Percentiles rank a stretch among this genome's conserved stretches.
These are phyloP conservation scores for Trimorus sp. DNA, from an alignment of 2,888 invertebrate genomes.

Conservation along the genomic window DNA sequence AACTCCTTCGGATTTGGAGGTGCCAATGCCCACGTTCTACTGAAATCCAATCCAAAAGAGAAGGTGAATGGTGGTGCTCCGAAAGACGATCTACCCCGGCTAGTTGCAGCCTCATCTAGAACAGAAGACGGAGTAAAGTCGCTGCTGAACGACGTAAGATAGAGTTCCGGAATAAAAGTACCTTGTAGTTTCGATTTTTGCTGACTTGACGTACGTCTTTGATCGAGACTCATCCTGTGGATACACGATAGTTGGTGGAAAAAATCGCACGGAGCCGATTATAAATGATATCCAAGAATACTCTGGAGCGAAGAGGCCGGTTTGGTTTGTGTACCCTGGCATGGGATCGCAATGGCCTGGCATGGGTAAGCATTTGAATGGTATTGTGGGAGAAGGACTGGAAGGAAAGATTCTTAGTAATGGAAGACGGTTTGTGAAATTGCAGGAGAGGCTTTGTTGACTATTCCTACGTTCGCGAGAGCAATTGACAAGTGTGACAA, in stretches of 20 bases:
- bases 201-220: constrained; percentile 47
- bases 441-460: constrained; percentile 87
- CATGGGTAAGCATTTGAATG: constrained; percentile 85
- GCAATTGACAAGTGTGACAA: constrained; percentile 85
- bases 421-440: constrained; percentile 77
- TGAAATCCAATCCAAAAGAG: constrained; percentile 84
- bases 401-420: too few relatives aligned
- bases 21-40: constrained; percentile 89
- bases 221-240: constrained; percentile 84
- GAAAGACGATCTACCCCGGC: constrained; percentile 86
- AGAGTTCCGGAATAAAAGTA: background rate
- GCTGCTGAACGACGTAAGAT: constrained; percentile 85
- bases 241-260: constrained; percentile 84
- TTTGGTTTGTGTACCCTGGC: constrained; percentile 95
- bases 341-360: constrained; percentile 95
- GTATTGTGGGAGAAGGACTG: background rate
- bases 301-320: constrained; percentile 86
- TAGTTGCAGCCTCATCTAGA: constrained; percentile 90
- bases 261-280: constrained; percentile 75
- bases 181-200: too few relatives aligned
- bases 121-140: constrained; percentile 88
- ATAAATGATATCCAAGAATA: constrained; percentile 84
- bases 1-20: constrained; percentile 98
- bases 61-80: constrained; percentile 86
- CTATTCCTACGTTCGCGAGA: constrained; percentile 85